phyloP scores from a whole-genome alignment of 1,140 invertebrate species.

The Amyelois transitella region DNA sequence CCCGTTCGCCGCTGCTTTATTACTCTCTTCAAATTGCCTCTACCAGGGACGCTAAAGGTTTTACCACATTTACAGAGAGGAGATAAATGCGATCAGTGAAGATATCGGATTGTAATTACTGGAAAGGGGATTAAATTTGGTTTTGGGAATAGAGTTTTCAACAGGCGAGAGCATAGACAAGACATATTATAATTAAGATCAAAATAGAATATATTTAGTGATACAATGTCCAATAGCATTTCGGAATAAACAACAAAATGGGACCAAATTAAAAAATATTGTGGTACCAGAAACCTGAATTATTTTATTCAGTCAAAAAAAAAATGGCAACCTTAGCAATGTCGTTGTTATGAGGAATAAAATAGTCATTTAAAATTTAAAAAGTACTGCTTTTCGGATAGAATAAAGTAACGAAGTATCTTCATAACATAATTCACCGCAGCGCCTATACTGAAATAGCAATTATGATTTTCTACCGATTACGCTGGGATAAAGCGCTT shows the following conservation, averaged over 20 bases:
- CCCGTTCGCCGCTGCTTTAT: slow-evolving; percentile 57
- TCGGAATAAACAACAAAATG: too few relatives aligned
- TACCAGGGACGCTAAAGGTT: not conserved
- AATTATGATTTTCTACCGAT: slow-evolving; percentile 15
- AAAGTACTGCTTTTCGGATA: not conserved
- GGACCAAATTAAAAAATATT: too few relatives aligned
- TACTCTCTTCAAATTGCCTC: slow-evolving; percentile 38
- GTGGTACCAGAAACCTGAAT: too few relatives aligned
- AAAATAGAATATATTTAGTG: too few relatives aligned
- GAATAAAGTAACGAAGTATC: not conserved
- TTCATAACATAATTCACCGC: not conserved
- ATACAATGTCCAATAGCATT: too few relatives aligned
- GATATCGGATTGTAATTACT: not conserved
- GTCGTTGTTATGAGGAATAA: too few relatives aligned
- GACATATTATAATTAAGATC: too few relatives aligned
- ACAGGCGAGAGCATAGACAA: too few relatives aligned
- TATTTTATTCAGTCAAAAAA: too few relatives aligned
- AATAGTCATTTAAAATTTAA: not conserved
- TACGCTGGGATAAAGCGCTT: slow-evolving; percentile 35
- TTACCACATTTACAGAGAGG: not conserved
- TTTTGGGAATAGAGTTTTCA: too few relatives aligned
- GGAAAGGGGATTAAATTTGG: too few relatives aligned
- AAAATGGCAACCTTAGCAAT: too few relatives aligned
- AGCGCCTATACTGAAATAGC: not conserved
- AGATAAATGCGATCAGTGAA: not conserved